Evolutionary conservation across 2,888 invertebrate species (phyloP).

Genomic region (Drosophila hamatofila): DNA sequence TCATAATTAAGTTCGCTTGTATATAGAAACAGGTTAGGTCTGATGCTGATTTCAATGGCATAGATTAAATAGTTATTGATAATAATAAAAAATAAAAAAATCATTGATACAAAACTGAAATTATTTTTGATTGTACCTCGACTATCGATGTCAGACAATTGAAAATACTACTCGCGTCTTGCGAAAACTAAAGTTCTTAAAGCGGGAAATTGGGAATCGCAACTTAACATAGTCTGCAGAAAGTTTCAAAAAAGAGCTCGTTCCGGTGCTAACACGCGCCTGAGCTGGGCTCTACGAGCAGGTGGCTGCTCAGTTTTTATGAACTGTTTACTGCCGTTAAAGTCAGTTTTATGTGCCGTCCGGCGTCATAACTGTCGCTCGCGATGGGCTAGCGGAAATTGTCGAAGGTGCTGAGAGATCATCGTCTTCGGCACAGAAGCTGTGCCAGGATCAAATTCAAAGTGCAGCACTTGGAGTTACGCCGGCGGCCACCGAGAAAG

Average conservation of each 20-base stretch:
- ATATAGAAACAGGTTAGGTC: too few relatives aligned
- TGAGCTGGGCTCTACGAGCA: constrained; percentile 37
- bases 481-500: constrained; percentile 43
- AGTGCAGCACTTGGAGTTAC: constrained; percentile 48
- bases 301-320: constrained; percentile 59
- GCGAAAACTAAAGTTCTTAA: neutral
- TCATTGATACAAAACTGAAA: too few relatives aligned
- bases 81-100: too few relatives aligned
- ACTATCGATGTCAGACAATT: neutral
- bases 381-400: constrained; percentile 72
- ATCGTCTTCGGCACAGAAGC: constrained; percentile 51
- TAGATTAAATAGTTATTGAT: too few relatives aligned
- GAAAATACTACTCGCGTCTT: neutral
- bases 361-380: constrained; percentile 75
- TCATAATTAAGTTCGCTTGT: too few relatives aligned
- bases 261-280: constrained; percentile 30
- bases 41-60: too few relatives aligned
- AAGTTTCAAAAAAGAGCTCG: constrained; percentile 4
- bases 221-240: neutral
- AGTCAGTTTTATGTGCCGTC: constrained; percentile 76
- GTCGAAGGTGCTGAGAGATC: constrained; percentile 68
- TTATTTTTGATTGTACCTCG: neutral
- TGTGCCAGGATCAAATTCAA: constrained; percentile 71
- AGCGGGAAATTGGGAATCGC: neutral
- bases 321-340: constrained; percentile 80